Conservation (phyloP, 2,113 vertebrate species). For the Erythrolamprus reginae region DNA sequence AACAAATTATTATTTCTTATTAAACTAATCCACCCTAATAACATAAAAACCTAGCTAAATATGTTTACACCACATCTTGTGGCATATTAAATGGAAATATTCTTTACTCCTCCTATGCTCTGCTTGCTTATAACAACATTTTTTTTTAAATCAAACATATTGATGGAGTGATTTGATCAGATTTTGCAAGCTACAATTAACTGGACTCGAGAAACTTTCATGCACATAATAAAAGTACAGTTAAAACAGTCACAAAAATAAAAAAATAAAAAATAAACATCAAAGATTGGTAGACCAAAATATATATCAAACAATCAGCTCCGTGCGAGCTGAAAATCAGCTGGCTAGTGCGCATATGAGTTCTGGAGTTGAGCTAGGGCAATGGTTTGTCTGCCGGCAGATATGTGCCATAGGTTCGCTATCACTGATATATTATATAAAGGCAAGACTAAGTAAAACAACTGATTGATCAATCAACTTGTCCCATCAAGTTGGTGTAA, state of each 20-base stretch:
- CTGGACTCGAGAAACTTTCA: background rate
- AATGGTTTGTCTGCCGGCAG: no score
- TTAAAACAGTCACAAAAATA: background rate
- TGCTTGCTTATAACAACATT: background rate
- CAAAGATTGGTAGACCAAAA: background rate
- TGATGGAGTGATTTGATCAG: background rate
- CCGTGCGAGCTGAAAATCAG: no score
- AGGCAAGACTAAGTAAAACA: background rate
- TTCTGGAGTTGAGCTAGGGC: no score
- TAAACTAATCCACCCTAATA: background rate
- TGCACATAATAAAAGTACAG: background rate
- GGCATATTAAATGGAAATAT: background rate
- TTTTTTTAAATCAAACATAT: background rate
- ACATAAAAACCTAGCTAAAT: background rate
- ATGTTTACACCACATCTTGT: background rate
- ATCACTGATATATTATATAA: background rate
- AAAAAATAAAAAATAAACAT: background rate
- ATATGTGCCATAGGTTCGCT: no score
- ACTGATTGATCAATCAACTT: background rate
- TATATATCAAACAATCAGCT: background rate
- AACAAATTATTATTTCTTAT: background rate
- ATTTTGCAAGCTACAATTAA: background rate
- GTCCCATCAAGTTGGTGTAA: background rate
- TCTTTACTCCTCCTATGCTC: background rate
- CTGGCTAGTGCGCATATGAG: no score